Evolutionary conservation across 2,888 invertebrate genomes (phyloP).

Genomic region (Chloroclystis v-ata): DNA sequence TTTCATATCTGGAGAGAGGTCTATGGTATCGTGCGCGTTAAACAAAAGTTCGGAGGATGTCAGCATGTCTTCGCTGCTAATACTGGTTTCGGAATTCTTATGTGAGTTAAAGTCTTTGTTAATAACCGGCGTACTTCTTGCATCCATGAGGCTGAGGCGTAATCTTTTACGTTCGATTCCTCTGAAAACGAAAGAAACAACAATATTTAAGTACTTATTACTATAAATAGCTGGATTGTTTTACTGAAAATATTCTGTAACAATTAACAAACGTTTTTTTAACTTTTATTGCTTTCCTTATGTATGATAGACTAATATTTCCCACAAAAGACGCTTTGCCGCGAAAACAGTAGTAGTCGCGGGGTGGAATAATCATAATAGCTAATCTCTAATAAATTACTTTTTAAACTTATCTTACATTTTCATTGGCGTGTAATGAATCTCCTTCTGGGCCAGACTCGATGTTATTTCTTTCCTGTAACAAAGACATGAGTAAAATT

Average conservation of each 20-base stretch:
- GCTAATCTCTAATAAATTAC: too few species aligned
- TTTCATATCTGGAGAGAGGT: slow-evolving; percentile 63
- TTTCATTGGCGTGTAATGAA: slow-evolving; percentile 78
- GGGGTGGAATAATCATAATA: too few species aligned
- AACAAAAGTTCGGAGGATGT: slow-evolving; percentile 68
- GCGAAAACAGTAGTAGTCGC: too few species aligned
- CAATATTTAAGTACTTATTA: too few species aligned
- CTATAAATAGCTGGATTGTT: too few species aligned
- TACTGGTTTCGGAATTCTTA: slow-evolving; percentile 64
- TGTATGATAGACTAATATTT: too few species aligned
- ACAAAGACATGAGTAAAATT: slow-evolving; percentile 30
- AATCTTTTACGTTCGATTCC: slow-evolving; percentile 69
- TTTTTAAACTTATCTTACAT: slow-evolving; percentile 67
- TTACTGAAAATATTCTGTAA: too few species aligned
- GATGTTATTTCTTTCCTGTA: slow-evolving; percentile 81
- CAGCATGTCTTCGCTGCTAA: slow-evolving; percentile 65
- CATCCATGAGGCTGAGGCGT: slow-evolving; percentile 66
- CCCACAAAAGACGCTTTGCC: too few species aligned
- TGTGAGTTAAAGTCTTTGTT: slow-evolving; percentile 51
- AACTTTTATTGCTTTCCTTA: too few species aligned
- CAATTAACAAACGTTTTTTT: too few species aligned
- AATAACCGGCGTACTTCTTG: slow-evolving; percentile 60
- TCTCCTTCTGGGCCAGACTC: slow-evolving; percentile 78
- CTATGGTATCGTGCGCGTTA: slow-evolving; percentile 65
- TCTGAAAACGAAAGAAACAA: slow-evolving; percentile 37